Evolutionary conservation across 2,888 invertebrate species (phyloP).

Genomic region (Dexiosoma caninum): DNA sequence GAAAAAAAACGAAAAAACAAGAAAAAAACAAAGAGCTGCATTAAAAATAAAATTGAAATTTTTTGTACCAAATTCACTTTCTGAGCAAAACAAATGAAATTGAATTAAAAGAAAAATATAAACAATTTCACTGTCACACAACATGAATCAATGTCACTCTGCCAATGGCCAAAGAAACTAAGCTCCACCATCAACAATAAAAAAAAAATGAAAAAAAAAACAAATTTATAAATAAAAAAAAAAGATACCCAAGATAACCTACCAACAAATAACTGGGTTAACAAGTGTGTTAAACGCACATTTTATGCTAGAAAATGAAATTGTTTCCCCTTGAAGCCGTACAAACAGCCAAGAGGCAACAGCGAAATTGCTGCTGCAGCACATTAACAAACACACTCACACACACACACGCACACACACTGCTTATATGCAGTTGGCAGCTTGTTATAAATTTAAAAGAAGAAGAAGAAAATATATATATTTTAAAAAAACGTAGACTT

Average conservation of each 20-base stretch:
- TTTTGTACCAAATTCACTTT: slow-evolving; percentile 43
- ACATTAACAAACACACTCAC: neutral
- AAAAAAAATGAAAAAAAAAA: neutral
- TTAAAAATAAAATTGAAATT: slow-evolving; percentile 19
- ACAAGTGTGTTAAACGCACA: slow-evolving; percentile 60
- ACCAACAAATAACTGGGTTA: slow-evolving; percentile 52
- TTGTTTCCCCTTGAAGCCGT: slow-evolving; percentile 48
- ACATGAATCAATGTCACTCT: slow-evolving; percentile 57
- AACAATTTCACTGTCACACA: slow-evolving; percentile 57
- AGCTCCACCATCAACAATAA: slow-evolving; percentile 1
- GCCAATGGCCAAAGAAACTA: slow-evolving; percentile 50
- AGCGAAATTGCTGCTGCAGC: slow-evolving; percentile 18
- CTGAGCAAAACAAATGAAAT: slow-evolving; percentile 30
- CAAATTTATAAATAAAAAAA: neutral
- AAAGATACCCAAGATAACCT: neutral
- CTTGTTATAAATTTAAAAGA: slow-evolving; percentile 16
- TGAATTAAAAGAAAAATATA: slow-evolving; percentile 8
- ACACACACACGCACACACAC: neutral
- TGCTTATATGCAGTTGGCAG: neutral
- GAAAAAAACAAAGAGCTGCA: neutral
- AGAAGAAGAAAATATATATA: neutral
- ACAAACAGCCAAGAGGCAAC: neutral
- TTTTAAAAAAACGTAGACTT: slow-evolving; percentile 19
- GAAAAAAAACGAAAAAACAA: slow-evolving; percentile 12
- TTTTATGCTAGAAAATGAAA: slow-evolving; percentile 52